Evolutionary conservation across 2,888 invertebrate species (phyloP).

Genomic region (Gastracanthus pulcherrimus): DNA sequence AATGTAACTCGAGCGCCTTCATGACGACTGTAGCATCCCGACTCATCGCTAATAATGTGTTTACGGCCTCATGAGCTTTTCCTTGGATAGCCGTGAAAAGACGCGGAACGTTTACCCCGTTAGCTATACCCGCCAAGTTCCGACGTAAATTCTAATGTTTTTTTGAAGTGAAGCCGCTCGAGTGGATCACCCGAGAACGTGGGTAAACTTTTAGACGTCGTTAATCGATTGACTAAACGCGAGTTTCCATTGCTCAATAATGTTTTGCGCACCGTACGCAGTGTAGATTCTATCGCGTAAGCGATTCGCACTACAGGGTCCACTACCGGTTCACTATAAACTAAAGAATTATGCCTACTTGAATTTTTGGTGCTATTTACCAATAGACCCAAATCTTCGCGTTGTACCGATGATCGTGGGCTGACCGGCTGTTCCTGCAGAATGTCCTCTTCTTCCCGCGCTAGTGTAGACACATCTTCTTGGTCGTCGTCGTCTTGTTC

Average conservation of each 20-base stretch:
- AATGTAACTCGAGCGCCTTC: conserved; percentile 32
- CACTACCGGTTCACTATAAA: no score
- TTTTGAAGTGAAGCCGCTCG: conserved; percentile 36
- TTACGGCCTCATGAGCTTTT: conserved; percentile 34
- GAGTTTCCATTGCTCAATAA: neutral
- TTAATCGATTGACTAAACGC: conserved; percentile 36
- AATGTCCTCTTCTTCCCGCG: no score
- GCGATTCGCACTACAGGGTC: neutral
- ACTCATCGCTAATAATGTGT: conserved; percentile 12
- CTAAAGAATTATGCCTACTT: no score
- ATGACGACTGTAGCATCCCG: neutral
- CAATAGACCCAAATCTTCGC: no score
- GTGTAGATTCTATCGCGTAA: neutral
- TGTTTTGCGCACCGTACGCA: neutral
- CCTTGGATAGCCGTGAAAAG: conserved; percentile 28
- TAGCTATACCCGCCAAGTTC: conserved; percentile 26
- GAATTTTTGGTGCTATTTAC: no score
- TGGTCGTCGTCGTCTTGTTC: no score
- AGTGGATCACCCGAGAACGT: conserved; percentile 33
- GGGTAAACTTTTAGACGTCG: conserved; percentile 24
- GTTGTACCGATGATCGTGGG: no score
- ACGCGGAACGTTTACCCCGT: conserved; percentile 34
- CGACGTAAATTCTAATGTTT: conserved; percentile 29
- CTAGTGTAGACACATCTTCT: no score
- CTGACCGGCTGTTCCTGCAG: no score